Conservation (phyloP, 2,888 invertebrate species). For the Craniophora ligustri region DNA sequence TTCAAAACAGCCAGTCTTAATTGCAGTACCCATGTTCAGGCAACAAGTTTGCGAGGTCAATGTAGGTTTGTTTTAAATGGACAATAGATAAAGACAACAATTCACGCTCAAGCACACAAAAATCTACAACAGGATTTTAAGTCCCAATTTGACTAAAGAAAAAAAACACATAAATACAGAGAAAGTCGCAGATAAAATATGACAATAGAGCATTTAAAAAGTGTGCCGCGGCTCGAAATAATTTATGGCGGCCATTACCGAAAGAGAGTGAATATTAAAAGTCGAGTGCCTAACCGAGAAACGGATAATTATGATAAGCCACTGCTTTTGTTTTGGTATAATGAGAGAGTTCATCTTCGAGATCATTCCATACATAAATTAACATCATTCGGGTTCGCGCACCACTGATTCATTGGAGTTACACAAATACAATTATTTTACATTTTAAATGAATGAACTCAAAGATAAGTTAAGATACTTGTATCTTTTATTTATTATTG, state of each 20-base stretch:
- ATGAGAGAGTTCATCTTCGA: constrained; percentile 48
- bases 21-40: too few species aligned
- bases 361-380: constrained; percentile 44
- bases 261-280: constrained; percentile 43
- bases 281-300: constrained; percentile 35
- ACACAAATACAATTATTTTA: not conserved
- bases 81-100: too few species aligned
- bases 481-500: too few species aligned
- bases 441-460: not conserved
- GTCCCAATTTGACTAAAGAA: constrained; percentile 24
- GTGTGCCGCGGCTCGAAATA: constrained; percentile 23
- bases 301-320: constrained; percentile 59
- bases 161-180: constrained; percentile 19
- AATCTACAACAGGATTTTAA: constrained; percentile 36
- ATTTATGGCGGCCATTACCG: constrained; percentile 48
- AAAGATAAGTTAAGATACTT: too few species aligned
- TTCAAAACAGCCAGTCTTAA: too few species aligned
- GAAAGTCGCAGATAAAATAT: constrained; percentile 36
- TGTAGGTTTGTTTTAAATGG: too few species aligned
- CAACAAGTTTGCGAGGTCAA: too few species aligned
- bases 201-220: constrained; percentile 43
- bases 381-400: constrained; percentile 10
- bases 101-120: not conserved
- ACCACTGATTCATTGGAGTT: not conserved
- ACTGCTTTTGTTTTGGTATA: constrained; percentile 54